Evolutionary conservation across 2,888 invertebrate genomes (phyloP), one percentile per base, ranked within the genome.

Genomic region (Dastarcus helophoroides): DNA sequence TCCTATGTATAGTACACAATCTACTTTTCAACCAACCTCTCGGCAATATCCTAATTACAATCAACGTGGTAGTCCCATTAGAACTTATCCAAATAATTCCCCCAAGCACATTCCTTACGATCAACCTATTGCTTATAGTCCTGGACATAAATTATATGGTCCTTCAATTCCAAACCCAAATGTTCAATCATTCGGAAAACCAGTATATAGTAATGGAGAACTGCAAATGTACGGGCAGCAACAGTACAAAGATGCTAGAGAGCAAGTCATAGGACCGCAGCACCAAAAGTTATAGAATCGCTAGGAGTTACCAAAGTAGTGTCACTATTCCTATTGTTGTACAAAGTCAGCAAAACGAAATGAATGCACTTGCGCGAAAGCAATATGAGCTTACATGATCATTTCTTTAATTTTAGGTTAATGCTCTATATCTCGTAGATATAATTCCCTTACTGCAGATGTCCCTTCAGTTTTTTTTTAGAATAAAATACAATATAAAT

Each of bases 311-410:
- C 39, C 56, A 56, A 39, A 56, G 48, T 38, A 54, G 53, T 41
- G 54, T 56, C 27, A 53, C 56, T 33, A 53, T 56, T 38, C 57
- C 58, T 14, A 54, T 58, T 21, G 45, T 47, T 12, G 44, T 51
- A 36, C 50, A 53, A 36, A 44, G 47, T 17, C 48, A 47, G 16
- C 52, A 55, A 36, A 41, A 38, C 22, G 51, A 51, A 5, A 37
- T 47, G 37, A 45, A 41, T 33, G 36, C 42, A 21, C 33, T 48
- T 23, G 47, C 48, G 35, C 41, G 49, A 31, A 46, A 50, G 40
- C 48, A 51, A 32, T 50, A 49, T 22, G 51, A 51, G 52, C 45
- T 51, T 40, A 57, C 47, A 51, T 54, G 50, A 54, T 45, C 46
- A 24, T 28, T 29, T 35, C 29, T 31, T 11, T 35, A 31, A 32